Conservation (phyloP, 1,140 invertebrate genomes). For the Steinernema khuongi region DNA sequence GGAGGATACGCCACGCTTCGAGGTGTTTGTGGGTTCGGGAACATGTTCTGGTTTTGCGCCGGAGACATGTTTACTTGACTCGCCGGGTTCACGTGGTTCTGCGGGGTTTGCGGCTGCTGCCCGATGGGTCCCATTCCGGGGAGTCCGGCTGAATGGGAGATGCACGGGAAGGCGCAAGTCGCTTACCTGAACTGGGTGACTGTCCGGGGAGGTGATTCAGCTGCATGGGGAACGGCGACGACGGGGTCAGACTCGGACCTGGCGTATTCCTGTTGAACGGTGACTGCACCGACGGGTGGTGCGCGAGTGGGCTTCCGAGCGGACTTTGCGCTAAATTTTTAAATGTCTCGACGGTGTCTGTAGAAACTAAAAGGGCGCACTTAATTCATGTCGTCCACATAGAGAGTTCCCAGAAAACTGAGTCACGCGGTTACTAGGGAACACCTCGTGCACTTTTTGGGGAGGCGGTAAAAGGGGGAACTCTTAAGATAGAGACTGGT, state of each 20-base stretch:
- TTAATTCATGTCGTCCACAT: no score
- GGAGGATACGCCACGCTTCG: not conserved
- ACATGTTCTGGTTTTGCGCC: not conserved
- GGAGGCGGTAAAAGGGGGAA: no score
- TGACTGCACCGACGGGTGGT: not conserved
- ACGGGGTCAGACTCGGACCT: not conserved
- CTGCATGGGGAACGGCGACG: not conserved
- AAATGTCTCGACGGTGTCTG: no score
- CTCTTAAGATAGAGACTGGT: no score
- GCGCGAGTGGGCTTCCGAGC: not conserved
- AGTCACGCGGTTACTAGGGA: no score
- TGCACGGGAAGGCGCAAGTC: no score
- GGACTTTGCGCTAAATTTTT: not conserved
- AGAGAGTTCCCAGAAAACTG: no score
- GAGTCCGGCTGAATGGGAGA: no score
- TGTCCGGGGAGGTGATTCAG: not conserved
- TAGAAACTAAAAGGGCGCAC: no score
- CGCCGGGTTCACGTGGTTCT: not conserved
- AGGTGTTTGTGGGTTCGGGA: not conserved
- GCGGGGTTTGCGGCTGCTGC: not conserved
- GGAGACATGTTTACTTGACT: constrained; percentile 1
- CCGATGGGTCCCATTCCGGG: constrained; percentile 1
- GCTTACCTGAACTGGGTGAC: not conserved
- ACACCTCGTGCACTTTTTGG: no score
- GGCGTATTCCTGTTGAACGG: not conserved